phyloP scores from a whole-genome alignment of 2,888 invertebrate genomes.

The Copidosoma aretas region DNA sequence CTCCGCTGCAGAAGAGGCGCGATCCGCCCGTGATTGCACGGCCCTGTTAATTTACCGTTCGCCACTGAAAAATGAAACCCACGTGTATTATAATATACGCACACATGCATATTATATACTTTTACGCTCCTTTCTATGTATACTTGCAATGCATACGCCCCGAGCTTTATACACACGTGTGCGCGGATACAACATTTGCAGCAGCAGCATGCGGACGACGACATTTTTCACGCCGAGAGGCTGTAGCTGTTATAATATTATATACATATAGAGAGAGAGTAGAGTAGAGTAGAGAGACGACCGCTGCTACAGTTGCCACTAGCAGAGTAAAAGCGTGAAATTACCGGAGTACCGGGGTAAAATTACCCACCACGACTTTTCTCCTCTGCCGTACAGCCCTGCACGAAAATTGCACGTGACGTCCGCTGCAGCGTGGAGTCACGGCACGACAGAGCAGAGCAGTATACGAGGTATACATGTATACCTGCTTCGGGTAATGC shows the following conservation, averaged over 20 bases:
- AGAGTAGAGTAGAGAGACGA: too few relatives aligned
- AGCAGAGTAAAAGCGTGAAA: conserved; percentile 58
- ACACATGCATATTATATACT: too few relatives aligned
- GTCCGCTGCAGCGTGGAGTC: conserved; percentile 45
- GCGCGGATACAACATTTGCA: too few relatives aligned
- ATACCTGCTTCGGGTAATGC: too few relatives aligned
- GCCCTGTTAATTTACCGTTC: conserved; percentile 33
- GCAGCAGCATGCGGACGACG: conserved; percentile 26
- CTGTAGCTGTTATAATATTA: conserved; percentile 25
- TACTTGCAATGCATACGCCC: too few relatives aligned
- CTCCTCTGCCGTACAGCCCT: conserved; percentile 17
- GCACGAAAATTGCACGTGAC: conserved; percentile 51
- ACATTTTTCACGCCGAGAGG: conserved; percentile 54
- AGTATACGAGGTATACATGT: conserved; percentile 37
- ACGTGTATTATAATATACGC: too few relatives aligned
- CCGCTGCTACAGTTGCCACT: too few relatives aligned
- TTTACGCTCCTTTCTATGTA: too few relatives aligned
- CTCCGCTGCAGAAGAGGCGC: conserved; percentile 5
- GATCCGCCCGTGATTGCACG: conserved; percentile 38
- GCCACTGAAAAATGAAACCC: conserved; percentile 8
- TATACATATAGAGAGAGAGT: too few relatives aligned
- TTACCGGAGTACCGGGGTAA: conserved; percentile 49
- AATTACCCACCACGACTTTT: conserved; percentile 47
- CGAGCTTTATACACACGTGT: too few relatives aligned
- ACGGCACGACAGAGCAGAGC: too few relatives aligned